phyloP scores from a whole-genome alignment of 1,140 invertebrate species.

The Mizuhopecten yessoensis region DNA sequence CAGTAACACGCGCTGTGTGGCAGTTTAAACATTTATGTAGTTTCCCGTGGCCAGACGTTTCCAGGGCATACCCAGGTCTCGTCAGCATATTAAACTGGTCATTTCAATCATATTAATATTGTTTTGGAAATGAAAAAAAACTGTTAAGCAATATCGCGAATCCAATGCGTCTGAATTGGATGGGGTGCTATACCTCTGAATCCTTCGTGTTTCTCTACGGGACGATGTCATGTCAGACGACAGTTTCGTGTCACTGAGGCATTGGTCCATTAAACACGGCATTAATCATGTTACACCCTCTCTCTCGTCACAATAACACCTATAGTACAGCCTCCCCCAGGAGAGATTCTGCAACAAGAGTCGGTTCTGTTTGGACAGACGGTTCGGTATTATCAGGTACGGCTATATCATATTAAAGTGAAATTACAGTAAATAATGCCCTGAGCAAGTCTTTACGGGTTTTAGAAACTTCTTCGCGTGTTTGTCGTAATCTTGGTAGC shows the following conservation, averaged over 20 bases:
- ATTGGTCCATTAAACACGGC: background rate
- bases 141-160: constrained; percentile 1
- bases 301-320: background rate
- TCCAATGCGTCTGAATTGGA: background rate
- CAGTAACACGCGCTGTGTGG: background rate
- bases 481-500: too few relatives aligned
- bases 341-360: background rate
- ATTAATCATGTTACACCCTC: constrained; percentile 1
- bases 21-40: constrained; percentile 39
- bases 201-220: background rate
- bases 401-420: too few relatives aligned
- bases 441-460: too few relatives aligned
- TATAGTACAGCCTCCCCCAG: background rate
- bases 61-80: background rate
- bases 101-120: constrained; percentile 40
- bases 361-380: background rate
- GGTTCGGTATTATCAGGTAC: background rate
- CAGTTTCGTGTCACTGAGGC: background rate
- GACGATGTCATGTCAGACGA: background rate
- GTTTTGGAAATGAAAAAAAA: background rate
- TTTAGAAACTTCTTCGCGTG: too few relatives aligned
- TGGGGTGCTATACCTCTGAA: background rate
- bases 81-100: constrained; percentile 8
- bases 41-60: constrained; percentile 1
- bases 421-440: too few relatives aligned